Evolutionary conservation across 2,113 vertebrate species (phyloP).

Genomic region (Platysteira castanea): DNA sequence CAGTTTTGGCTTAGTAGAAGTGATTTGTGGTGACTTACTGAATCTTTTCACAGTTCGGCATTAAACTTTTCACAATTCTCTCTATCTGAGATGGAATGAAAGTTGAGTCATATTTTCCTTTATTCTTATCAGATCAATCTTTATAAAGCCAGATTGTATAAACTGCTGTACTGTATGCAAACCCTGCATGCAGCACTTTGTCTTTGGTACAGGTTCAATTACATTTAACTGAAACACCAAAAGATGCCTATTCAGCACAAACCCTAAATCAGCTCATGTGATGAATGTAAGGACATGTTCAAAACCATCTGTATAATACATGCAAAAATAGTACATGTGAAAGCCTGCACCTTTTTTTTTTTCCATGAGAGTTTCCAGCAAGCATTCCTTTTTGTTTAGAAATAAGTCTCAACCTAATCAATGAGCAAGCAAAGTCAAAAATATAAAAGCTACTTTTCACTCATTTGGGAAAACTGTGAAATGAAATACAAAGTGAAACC

Average conservation of each 20-base stretch:
- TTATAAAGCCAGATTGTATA: slow-evolving; percentile 28
- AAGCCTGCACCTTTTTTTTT: neutral
- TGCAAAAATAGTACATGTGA: slow-evolving; percentile 7
- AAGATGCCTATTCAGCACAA: neutral
- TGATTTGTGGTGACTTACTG: slow-evolving; percentile 77
- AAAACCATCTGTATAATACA: neutral
- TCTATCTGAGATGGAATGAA: slow-evolving; percentile 16
- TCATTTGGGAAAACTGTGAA: neutral
- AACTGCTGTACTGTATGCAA: neutral
- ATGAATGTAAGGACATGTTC: neutral
- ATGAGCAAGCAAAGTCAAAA: neutral
- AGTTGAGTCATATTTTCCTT: slow-evolving; percentile 59
- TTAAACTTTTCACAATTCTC: slow-evolving; percentile 70
- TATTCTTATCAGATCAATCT: slow-evolving; percentile 39
- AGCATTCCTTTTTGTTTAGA: slow-evolving; percentile 30
- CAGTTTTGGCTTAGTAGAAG: slow-evolving; percentile 73
- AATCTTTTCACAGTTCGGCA: slow-evolving; percentile 75
- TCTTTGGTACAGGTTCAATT: slow-evolving; percentile 9
- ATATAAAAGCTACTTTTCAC: neutral
- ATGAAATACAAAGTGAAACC: neutral
- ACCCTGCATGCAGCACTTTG: neutral
- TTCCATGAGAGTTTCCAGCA: neutral
- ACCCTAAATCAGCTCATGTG: neutral
- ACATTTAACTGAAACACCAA: neutral
- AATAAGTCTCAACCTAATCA: slow-evolving; percentile 30